These are phyloP conservation scores for Girardinus metallicus DNA, from an alignment of 2,797 vertebrate genomes.

Conservation along the genomic window DNA sequence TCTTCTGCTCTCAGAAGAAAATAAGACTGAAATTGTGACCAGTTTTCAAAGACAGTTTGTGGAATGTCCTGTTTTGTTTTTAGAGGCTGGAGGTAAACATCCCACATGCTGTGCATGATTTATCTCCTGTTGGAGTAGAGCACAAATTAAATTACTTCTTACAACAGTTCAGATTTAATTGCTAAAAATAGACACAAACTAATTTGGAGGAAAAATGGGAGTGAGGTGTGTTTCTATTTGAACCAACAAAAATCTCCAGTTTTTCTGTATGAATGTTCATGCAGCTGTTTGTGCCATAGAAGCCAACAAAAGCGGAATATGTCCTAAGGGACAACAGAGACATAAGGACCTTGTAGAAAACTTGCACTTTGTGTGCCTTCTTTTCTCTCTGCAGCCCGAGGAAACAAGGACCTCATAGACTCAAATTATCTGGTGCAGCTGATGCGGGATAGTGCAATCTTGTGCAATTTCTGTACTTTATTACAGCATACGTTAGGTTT, in stretches of 20 bases:
- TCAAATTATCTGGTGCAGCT: slow-evolving; percentile 52
- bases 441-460: slow-evolving; percentile 66
- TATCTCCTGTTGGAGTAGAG: not conserved
- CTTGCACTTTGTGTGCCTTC: slow-evolving; percentile 28
- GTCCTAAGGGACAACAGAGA: slow-evolving; percentile 21
- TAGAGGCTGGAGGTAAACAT: not conserved
- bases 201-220: not conserved
- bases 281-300: not conserved
- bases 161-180: slow-evolving; percentile 7
- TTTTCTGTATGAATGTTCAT: not conserved
- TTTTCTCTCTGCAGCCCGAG: slow-evolving; percentile 30
- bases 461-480: slow-evolving; percentile 64
- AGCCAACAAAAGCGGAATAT: slow-evolving; percentile 7
- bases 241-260: slow-evolving; percentile 2
- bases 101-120: not conserved
- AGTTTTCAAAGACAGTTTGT: slow-evolving; percentile 10
- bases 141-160: not conserved
- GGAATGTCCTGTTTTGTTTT: slow-evolving; percentile 11
- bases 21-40: slow-evolving; percentile 22
- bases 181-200: not conserved
- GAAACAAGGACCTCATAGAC: slow-evolving; percentile 49
- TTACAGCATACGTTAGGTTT: slow-evolving; percentile 57
- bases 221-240: slow-evolving; percentile 7
- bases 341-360: slow-evolving; percentile 36
- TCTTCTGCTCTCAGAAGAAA: slow-evolving; percentile 45